These are phyloP conservation scores for Entomobrya proxima DNA, from an alignment of 2,888 invertebrate species.

Conservation along the genomic window DNA sequence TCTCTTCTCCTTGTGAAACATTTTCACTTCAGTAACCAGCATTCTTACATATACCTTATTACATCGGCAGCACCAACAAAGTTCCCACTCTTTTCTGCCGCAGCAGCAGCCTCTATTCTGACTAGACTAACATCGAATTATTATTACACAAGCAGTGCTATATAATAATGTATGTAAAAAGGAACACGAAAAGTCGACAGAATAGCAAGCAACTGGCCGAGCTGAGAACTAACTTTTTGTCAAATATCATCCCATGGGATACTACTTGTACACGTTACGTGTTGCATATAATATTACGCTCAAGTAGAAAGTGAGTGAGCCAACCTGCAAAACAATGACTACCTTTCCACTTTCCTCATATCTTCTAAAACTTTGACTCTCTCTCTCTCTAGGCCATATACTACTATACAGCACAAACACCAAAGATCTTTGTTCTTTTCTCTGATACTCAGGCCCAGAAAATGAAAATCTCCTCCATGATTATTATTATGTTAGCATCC, in stretches of 20 bases:
- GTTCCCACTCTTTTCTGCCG: not conserved
- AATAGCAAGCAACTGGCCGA: conserved; percentile 8
- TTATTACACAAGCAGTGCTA: not conserved
- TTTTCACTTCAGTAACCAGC: conserved; percentile 22
- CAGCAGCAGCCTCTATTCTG: not conserved
- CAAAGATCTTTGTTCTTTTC: conserved; percentile 18
- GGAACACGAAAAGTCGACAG: conserved; percentile 5
- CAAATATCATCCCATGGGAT: conserved; percentile 53
- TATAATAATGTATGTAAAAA: not conserved
- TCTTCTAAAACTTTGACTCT: not conserved
- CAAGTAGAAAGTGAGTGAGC: not conserved
- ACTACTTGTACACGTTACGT: conserved; percentile 20
- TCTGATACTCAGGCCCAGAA: conserved; percentile 14
- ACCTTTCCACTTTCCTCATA: conserved; percentile 6
- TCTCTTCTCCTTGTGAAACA: conserved; percentile 19
- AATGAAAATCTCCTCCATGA: conserved; percentile 51
- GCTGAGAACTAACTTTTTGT: conserved; percentile 50
- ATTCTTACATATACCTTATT: not conserved
- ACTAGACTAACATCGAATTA: conserved; percentile 12
- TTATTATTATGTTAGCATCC: conserved; percentile 43
- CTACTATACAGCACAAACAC: not conserved
- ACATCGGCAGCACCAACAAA: not conserved
- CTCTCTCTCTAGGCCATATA: not conserved
- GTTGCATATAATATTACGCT: conserved; percentile 31
- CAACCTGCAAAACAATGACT: conserved; percentile 37